These are phyloP conservation scores for Prolemur simus DNA, from an alignment of 2,113 vertebrate genomes.

Conservation along the genomic window DNA sequence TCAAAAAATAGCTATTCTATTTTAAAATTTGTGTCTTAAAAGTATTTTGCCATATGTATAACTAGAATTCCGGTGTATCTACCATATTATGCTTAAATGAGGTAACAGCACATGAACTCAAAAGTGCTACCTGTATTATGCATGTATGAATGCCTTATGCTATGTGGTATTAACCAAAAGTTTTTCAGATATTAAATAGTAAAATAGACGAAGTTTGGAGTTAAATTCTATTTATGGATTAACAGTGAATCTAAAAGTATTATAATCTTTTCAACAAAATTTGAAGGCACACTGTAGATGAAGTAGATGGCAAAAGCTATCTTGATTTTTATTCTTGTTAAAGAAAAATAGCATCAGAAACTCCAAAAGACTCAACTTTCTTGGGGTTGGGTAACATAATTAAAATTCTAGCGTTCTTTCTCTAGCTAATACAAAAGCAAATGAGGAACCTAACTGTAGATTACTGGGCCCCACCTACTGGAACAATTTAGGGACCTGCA, in stretches of 20 bases:
- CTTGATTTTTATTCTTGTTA: neutral
- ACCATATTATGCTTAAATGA: neutral
- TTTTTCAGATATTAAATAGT: neutral
- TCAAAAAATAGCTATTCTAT: neutral
- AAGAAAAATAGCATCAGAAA: neutral
- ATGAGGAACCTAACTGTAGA: neutral
- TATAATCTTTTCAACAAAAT: neutral
- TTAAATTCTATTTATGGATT: neutral
- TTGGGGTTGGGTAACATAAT: neutral
- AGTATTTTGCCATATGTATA: neutral
- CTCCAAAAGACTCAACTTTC: neutral
- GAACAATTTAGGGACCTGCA: neutral
- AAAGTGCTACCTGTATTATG: neutral
- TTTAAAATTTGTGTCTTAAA: neutral
- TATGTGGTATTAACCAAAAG: neutral
- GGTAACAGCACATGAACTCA: neutral
- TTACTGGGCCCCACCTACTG: neutral
- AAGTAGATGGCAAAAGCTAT: conserved; percentile 1
- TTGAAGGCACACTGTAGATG: neutral
- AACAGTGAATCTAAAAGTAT: neutral
- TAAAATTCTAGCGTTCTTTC: neutral
- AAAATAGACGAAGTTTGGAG: neutral
- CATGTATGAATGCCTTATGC: neutral
- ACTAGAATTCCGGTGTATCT: neutral
- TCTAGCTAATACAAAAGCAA: neutral